Evolutionary conservation across 2,797 vertebrate genomes (phyloP), one percentile per base, ranked within the genome.

Genomic region (Zalophus californianus): DNA sequence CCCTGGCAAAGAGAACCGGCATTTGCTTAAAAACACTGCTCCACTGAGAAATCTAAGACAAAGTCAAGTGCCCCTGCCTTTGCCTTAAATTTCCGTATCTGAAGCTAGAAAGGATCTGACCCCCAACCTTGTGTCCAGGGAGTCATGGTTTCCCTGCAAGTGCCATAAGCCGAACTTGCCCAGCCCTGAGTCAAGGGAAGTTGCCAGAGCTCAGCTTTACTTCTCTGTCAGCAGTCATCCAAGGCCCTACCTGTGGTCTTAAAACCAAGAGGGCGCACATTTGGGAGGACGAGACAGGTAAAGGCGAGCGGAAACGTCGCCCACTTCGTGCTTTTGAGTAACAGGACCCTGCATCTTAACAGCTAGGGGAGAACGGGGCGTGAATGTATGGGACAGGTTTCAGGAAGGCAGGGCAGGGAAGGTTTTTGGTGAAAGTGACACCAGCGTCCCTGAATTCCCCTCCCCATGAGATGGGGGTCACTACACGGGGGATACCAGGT

Each of bases 1-100:
- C 95, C 98, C 94, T 89, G 48, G 96, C 97, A 97, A 96, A 97
- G 98, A 96, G 15, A 98, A 54, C 90, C 97, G 84, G 95, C 93
- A 5, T 58, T 27, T 54, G 38, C 94, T 23, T 5, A 48, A 2
- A 23, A 79, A 12, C 32, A 2, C 70, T 6, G 8, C 73, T 6
- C n/a, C 13, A 0, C 0, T 13, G 50, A 64, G 87, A 92, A 75
- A 78, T 54, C 84, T 97, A 86, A 97, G 96, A 23, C 97, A 94
- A 1, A 77, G 94, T 88, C 2, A 1, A 16, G 79, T 21, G 0
- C 78, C 94, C 89, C 95, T 96, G 92, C 41, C 56, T 60, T 93
- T 97, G 82, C 91, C 98, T 98, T 96, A 83, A 79, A 94, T 98
- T 92, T 87, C 92, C 77, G 11, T 80, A 23, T 83, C 97, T 83